Base-by-base conservation (phyloP, 2,113 vertebrate species). In the Hippoglossus stenolepis region DNA sequence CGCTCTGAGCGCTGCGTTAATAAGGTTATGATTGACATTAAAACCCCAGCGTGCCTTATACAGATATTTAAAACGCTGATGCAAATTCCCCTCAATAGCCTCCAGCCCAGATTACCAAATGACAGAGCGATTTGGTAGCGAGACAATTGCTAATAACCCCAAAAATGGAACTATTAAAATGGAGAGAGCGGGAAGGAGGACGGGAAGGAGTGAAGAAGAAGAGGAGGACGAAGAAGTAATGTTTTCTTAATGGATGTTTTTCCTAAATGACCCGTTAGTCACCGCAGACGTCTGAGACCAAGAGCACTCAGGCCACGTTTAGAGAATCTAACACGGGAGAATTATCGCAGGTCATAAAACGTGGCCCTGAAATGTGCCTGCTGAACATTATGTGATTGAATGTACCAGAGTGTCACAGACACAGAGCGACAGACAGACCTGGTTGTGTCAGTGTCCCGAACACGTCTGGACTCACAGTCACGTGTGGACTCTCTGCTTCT, bases 1-100 rank as follows among this genome's bases (percentile, higher is more conserved):
- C 13, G 79, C 87, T 85, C 73, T 85, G 85, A 93, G 90, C 88
- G 15, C 23, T 47, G 71, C 17, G 77, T 87, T 92, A 90, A 91
- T 90, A 82, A 85, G 86, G 83, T 77, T 71, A 62, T 93, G 92
- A 93, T 90, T 93, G 91, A 93, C 91, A 87, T 91, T 93, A 93
- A 93, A 92, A 89, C 80, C 88, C 72, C 21, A 14, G 24, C 74
- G 43, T 81, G 85, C 78, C 70, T 87, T 74, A 65, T 73, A 85
- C 86, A 81, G 72, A 83, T 82, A 85, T 92, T 89, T 85, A 86
- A 90, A 90, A 84, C 57, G 63, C 31, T 6, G 85, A 90, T 92
- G 87, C 84, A 89, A 90, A 91, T 93, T 90, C 31, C 74, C 72
- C 58, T 54, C 84, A 74, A 78, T 88, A 85, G 90, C 91, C 91